A percentile compares a stretch with the other conserved stretches of the same genome.
These are phyloP conservation scores for Embidobia sp. DNA, from an alignment of 2,888 invertebrate species.

Conservation along the genomic window DNA sequence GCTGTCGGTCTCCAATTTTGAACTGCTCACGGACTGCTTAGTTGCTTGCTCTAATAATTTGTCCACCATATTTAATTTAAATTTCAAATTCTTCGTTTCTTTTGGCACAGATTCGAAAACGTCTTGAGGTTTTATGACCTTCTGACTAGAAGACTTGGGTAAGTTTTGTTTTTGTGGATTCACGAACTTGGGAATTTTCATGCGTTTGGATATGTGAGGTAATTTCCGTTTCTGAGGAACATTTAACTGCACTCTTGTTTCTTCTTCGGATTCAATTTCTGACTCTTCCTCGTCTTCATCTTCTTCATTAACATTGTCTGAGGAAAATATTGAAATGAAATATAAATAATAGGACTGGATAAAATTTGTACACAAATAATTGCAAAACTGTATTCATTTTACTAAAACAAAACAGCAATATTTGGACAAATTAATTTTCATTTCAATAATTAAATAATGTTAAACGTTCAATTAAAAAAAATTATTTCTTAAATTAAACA, in stretches of 20 bases:
- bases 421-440: too few relatives aligned
- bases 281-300: conserved; percentile 80
- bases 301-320: not conserved
- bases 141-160: conserved; percentile 69
- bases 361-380: too few relatives aligned
- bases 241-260: conserved; percentile 77
- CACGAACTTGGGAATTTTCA: conserved; percentile 84
- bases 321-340: too few relatives aligned
- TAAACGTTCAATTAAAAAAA: too few relatives aligned
- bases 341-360: too few relatives aligned
- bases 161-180: conserved; percentile 81
- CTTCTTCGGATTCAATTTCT: conserved; percentile 86
- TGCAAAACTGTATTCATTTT: too few relatives aligned
- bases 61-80: conserved; percentile 83
- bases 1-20: conserved; percentile 42
- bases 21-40: conserved; percentile 3
- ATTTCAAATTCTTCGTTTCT: conserved; percentile 81
- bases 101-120: conserved; percentile 83
- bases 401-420: too few relatives aligned
- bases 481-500: too few relatives aligned
- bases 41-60: conserved; percentile 66
- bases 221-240: conserved; percentile 82
- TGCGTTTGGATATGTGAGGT: conserved; percentile 79
- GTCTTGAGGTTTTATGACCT: conserved; percentile 82
- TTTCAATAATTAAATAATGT: too few relatives aligned